Conservation (phyloP, 2,797 vertebrate genomes). For the Distichodus sexfasciatus region DNA sequence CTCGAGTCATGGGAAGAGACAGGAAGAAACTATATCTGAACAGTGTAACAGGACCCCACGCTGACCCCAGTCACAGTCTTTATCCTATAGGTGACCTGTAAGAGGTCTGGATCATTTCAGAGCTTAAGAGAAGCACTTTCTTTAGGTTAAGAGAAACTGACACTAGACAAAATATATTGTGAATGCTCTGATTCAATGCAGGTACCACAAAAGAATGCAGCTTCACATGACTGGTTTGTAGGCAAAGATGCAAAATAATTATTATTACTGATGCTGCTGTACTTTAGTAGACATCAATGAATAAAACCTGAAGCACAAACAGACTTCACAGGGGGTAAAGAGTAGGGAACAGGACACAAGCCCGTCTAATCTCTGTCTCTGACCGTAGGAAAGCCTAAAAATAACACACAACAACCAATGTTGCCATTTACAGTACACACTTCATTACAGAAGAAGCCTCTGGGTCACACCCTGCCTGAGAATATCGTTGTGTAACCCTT, state of each 20-base stretch:
- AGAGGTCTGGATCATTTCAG: conserved; percentile 46
- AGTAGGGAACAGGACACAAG: conserved; percentile 6
- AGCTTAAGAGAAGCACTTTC: conserved; percentile 10
- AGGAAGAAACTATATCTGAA: conserved; percentile 48
- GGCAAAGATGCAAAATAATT: background rate
- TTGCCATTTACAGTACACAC: background rate
- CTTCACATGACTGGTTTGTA: background rate
- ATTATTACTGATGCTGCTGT: background rate
- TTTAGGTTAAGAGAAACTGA: conserved; percentile 22
- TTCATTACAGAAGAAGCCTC: background rate
- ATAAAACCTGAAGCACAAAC: conserved; percentile 35
- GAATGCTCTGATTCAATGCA: too few species aligned
- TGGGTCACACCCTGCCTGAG: background rate
- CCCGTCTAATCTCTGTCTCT: conserved; percentile 34
- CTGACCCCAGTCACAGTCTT: conserved; percentile 40
- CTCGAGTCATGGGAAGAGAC: conserved; percentile 50
- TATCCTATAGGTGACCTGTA: conserved; percentile 30
- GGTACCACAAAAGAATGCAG: too few species aligned
- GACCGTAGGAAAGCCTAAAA: conserved; percentile 26
- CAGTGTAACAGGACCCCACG: conserved; percentile 46
- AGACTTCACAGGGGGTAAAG: conserved; percentile 29
- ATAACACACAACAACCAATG: background rate
- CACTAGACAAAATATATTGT: background rate
- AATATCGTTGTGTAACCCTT: background rate
- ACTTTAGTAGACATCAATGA: conserved; percentile 4